A percentile compares a stretch with the other conserved stretches of the same genome.
Evolutionary conservation across 2,797 vertebrate species (phyloP).

Genomic region (Sebastes flavidus): DNA sequence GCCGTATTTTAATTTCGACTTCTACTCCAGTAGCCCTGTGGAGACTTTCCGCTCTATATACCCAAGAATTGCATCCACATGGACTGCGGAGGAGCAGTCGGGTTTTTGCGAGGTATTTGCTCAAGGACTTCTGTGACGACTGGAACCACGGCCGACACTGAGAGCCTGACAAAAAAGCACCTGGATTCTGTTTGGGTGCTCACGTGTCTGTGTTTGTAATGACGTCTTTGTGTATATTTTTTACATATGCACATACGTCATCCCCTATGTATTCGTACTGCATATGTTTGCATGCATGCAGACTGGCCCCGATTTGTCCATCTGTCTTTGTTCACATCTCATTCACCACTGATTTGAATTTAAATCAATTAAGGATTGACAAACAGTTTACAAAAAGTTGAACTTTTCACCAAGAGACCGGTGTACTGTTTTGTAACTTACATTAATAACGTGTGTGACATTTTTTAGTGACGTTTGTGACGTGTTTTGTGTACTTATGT

Average conservation of each 20-base stretch:
- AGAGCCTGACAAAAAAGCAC: conserved; percentile 35
- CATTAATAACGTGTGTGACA: no score
- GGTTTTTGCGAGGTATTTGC: conserved; percentile 45
- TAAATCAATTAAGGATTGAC: background rate
- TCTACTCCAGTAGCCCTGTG: conserved; percentile 64
- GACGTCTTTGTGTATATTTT: background rate
- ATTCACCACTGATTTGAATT: background rate
- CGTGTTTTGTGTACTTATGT: no score
- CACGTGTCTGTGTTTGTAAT: conserved; percentile 16
- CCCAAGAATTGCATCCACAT: conserved; percentile 75
- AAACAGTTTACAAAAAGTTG: background rate
- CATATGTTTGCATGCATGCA: background rate
- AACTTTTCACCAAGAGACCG: no score
- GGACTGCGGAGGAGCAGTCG: conserved; percentile 32
- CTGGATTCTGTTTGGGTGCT: conserved; percentile 34
- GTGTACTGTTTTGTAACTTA: no score
- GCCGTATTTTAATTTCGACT: conserved; percentile 57
- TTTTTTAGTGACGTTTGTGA: no score
- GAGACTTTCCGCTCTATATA: conserved; percentile 79
- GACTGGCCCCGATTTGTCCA: background rate
- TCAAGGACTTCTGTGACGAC: conserved; percentile 42
- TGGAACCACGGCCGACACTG: background rate
- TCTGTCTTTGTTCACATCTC: background rate
- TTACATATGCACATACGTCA: background rate
- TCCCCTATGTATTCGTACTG: background rate